Conservation (phyloP, 2,797 vertebrate species). For the Zalophus californianus region DNA sequence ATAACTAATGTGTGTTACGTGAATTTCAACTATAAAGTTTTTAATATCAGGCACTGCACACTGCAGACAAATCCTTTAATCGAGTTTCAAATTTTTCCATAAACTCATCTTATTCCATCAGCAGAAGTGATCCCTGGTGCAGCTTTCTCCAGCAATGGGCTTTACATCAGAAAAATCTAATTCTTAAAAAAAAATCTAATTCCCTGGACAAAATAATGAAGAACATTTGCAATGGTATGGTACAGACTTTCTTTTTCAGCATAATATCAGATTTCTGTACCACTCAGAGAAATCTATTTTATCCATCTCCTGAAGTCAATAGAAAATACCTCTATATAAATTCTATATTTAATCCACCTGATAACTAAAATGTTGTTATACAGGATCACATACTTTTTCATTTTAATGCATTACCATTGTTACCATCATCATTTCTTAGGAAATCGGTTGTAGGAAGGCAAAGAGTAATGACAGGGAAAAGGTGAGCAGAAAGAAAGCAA, state of each 20-base stretch:
- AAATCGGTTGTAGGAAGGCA: neutral
- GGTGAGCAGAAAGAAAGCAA: neutral
- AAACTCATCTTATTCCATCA: slow-evolving; percentile 43
- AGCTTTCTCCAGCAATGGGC: neutral
- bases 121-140: neutral
- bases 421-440: neutral
- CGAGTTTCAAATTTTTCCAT: slow-evolving; percentile 40
- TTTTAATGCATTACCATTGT: neutral
- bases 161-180: slow-evolving; percentile 51
- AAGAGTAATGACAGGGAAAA: neutral
- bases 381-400: neutral
- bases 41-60: slow-evolving; percentile 46
- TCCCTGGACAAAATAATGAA: slow-evolving; percentile 31
- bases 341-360: neutral
- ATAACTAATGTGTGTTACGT: slow-evolving; percentile 8
- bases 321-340: slow-evolving; percentile 6
- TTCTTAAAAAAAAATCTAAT: neutral
- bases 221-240: neutral
- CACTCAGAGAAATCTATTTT: slow-evolving; percentile 26
- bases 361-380: neutral
- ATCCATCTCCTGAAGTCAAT: neutral
- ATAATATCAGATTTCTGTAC: slow-evolving; percentile 25
- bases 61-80: slow-evolving; percentile 52
- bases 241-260: neutral
- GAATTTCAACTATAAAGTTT: neutral